These are phyloP conservation scores for Schizopygopsis malacanthus DNA, from an alignment of 2,797 vertebrate species.

Conservation along the genomic window DNA sequence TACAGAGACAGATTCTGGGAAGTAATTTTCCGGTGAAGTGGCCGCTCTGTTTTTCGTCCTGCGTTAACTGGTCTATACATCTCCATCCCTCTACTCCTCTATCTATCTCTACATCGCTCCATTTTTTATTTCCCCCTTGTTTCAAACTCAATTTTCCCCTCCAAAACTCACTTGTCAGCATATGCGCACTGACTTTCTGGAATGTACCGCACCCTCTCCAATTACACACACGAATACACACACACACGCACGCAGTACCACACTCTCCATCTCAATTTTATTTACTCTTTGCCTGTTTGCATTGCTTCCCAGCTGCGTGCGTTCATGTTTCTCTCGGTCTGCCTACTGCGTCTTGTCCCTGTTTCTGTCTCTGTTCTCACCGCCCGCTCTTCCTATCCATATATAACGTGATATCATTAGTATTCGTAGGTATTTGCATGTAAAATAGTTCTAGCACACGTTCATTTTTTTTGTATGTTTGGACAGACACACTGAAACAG, in stretches of 20 bases:
- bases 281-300: constrained; percentile 38
- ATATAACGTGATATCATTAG: constrained; percentile 11
- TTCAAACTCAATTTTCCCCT: constrained; percentile 73
- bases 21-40: constrained; percentile 70
- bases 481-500: not conserved
- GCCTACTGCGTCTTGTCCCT: constrained; percentile 2
- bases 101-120: constrained; percentile 62
- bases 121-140: constrained; percentile 76
- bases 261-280: constrained; percentile 53
- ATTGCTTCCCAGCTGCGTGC: constrained; percentile 39
- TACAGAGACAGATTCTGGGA: constrained; percentile 33
- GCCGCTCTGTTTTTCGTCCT: constrained; percentile 70
- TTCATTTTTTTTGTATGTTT: not conserved
- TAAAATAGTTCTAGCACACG: constrained; percentile 29
- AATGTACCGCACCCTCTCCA: constrained; percentile 48
- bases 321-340: constrained; percentile 34
- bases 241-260: constrained; percentile 21
- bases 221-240: constrained; percentile 43
- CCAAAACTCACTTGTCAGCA: constrained; percentile 73
- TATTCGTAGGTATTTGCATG: constrained; percentile 15
- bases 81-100: constrained; percentile 55
- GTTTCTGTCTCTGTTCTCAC: not conserved
- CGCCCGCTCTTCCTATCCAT: constrained; percentile 58
- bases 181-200: constrained; percentile 55
- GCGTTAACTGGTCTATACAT: constrained; percentile 63